A percentile compares a stretch with the other conserved stretches of the same genome.
Evolutionary conservation across 2,113 vertebrate genomes (phyloP).

Genomic region (Lagopus muta): DNA sequence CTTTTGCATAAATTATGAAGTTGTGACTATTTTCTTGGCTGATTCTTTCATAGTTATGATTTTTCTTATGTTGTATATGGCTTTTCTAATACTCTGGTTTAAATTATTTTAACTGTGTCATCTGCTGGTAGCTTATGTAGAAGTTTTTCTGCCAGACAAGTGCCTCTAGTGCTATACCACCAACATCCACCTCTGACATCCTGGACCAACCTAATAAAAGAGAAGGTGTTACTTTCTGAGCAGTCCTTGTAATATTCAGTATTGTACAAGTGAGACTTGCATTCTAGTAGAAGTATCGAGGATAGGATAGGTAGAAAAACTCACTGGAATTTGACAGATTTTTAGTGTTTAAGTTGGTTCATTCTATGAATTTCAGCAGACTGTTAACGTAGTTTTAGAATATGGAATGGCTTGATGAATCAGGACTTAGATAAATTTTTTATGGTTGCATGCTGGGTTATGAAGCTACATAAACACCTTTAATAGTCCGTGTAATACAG

Average conservation of each 20-base stretch:
- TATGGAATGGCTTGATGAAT: background rate
- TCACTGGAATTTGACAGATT: background rate
- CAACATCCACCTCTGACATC: too few species aligned
- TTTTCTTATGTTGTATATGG: background rate
- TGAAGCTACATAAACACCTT: background rate
- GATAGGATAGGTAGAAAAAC: background rate
- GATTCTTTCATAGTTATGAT: background rate
- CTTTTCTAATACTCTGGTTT: constrained; percentile 46
- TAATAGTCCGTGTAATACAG: background rate
- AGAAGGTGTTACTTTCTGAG: too few species aligned
- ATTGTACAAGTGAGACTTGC: background rate
- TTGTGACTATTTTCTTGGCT: background rate
- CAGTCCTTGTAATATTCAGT: background rate
- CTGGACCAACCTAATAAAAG: too few species aligned
- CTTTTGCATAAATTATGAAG: background rate
- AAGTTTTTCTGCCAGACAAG: constrained; percentile 54
- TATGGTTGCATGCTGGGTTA: background rate
- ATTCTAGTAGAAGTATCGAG: background rate
- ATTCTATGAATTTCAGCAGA: background rate
- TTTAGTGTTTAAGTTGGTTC: background rate
- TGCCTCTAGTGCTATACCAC: background rate
- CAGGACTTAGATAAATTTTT: background rate
- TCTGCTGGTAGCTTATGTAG: constrained; percentile 67
- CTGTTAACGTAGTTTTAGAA: background rate
- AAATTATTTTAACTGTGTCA: constrained; percentile 55